A percentile compares a stretch with the other conserved stretches of the same genome.
phyloP scores from a whole-genome alignment of 2,113 vertebrate genomes.

The Colistium nudipinnis region DNA sequence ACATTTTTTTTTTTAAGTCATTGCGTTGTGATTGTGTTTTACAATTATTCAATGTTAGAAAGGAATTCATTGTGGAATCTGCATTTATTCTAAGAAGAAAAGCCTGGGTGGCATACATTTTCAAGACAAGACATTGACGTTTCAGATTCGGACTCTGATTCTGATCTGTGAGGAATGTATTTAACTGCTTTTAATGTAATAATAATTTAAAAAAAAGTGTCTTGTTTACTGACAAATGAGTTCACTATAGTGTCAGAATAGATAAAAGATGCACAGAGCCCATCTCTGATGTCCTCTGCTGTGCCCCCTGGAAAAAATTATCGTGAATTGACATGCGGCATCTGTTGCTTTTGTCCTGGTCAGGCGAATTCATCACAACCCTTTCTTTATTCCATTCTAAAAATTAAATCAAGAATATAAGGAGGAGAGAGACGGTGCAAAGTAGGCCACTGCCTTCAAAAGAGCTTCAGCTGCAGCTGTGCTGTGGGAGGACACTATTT shows the following conservation, averaged over 20 bases:
- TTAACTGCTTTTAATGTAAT: no score
- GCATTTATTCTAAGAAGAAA: no score
- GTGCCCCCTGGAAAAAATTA: constrained; percentile 40
- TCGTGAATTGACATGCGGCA: constrained; percentile 44
- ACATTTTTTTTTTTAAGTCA: no score
- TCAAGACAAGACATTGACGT: no score
- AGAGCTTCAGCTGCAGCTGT: constrained; percentile 51
- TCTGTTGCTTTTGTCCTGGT: constrained; percentile 61
- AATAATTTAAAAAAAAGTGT: no score
- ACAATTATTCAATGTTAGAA: no score
- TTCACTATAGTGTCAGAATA: not conserved
- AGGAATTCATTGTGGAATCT: no score
- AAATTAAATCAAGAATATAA: constrained; percentile 69
- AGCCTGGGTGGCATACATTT: no score
- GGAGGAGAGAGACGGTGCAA: constrained; percentile 52
- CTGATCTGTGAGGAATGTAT: no score
- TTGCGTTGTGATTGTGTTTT: no score
- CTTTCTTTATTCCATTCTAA: constrained; percentile 52
- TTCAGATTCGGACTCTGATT: no score
- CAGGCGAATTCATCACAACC: constrained; percentile 50
- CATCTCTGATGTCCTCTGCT: constrained; percentile 26
- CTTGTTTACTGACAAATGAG: no score
- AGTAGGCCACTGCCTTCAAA: constrained; percentile 71
- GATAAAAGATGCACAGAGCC: constrained; percentile 5
- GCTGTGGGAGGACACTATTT: constrained; percentile 75